These are phyloP conservation scores for Heliothis peltigera DNA, from an alignment of 2,888 invertebrate genomes.

Conservation along the genomic window DNA sequence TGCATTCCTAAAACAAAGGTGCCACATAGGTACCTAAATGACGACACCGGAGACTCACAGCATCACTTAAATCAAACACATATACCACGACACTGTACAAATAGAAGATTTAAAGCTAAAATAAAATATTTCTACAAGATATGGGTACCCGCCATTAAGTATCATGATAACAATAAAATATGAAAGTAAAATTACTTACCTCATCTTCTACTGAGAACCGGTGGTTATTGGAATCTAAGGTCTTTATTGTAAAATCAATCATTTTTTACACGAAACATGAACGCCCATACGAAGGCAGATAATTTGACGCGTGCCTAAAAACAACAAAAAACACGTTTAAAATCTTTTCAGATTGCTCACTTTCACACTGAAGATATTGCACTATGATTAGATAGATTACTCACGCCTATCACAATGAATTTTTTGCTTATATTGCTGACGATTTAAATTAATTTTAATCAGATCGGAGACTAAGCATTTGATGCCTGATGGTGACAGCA, in stretches of 20 bases:
- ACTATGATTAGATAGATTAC: constrained; percentile 40
- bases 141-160: neutral
- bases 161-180: neutral
- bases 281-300: constrained; percentile 63
- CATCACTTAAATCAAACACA: neutral
- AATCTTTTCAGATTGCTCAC: constrained; percentile 25
- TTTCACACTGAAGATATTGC: constrained; percentile 34
- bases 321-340: constrained; percentile 57
- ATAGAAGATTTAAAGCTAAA: neutral
- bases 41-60: neutral
- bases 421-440: constrained; percentile 57
- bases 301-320: constrained; percentile 68
- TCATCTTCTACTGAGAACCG: constrained; percentile 95
- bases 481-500: constrained; percentile 63
- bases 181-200: constrained; percentile 91
- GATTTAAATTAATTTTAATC: constrained; percentile 58
- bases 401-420: constrained; percentile 63
- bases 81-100: constrained; percentile 4
- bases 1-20: constrained; percentile 9
- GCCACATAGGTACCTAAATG: neutral
- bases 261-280: constrained; percentile 83
- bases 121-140: neutral
- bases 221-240: constrained; percentile 96
- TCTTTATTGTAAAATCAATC: constrained; percentile 97
- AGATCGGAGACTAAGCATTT: constrained; percentile 59